These are phyloP conservation scores for Sinodicranocentrus sp. DNA, from an alignment of 2,888 invertebrate species.

Conservation along the genomic window DNA sequence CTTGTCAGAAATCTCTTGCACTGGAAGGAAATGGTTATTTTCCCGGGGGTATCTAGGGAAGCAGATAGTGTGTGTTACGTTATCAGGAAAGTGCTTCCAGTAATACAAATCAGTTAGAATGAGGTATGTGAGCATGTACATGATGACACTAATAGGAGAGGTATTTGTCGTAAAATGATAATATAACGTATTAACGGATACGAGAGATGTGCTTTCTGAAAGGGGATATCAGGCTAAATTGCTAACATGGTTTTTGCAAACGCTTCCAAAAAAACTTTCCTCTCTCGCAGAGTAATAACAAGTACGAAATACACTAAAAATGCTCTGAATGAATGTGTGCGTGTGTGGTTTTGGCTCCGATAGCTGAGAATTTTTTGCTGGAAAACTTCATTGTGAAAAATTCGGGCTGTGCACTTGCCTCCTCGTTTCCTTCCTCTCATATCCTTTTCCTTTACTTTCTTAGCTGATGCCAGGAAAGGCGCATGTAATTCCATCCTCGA, in stretches of 20 bases:
- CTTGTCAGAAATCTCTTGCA: too few species aligned
- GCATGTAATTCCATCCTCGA: slow-evolving; percentile 50
- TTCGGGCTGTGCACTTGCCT: slow-evolving; percentile 29
- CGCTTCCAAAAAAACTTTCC: not conserved
- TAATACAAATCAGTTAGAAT: slow-evolving; percentile 53
- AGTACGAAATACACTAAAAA: slow-evolving; percentile 16
- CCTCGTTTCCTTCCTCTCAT: slow-evolving; percentile 10
- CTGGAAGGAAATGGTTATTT: too few species aligned
- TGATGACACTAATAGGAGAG: slow-evolving; percentile 51
- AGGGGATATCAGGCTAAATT: not conserved
- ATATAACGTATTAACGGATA: not conserved
- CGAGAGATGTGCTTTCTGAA: not conserved
- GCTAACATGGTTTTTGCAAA: slow-evolving; percentile 32
- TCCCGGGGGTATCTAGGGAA: too few species aligned
- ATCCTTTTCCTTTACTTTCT: slow-evolving; percentile 34
- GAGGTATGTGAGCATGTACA: slow-evolving; percentile 35
- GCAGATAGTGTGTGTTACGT: too few species aligned
- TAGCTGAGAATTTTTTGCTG: slow-evolving; percentile 44
- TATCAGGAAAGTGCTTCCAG: not conserved
- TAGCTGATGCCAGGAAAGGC: slow-evolving; percentile 43
- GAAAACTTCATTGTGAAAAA: slow-evolving; percentile 59
- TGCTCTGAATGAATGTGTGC: slow-evolving; percentile 32
- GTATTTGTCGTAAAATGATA: slow-evolving; percentile 37
- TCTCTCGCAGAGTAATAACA: too few species aligned
- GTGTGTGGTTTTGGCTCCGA: slow-evolving; percentile 60